These are phyloP conservation scores for human (Homo sapiens) DNA, from an alignment of 2,113 vertebrate genomes.

Conservation along the genomic window GRCh38 chr21:6096001-6096500, in stretches of 20 bases:
- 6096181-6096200: not conserved
- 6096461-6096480: not conserved
- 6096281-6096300: not conserved
- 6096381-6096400: not conserved
- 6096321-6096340: rapidly evolving
- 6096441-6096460: not conserved
- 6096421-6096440: rapidly evolving
- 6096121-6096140: not conserved
- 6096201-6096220: not conserved
- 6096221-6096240: not conserved
- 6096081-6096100: no score
- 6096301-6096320: not conserved
- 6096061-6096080: no score
- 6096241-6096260: not conserved
- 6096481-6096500: not conserved
- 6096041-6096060: not conserved
- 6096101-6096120: no score
- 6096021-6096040: not conserved
- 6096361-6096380: not conserved
- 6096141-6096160: not conserved
- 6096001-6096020: no score
- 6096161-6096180: no score
- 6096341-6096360: rapidly evolving
- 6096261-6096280: not conserved
- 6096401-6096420: not conserved